These are phyloP conservation scores for Colletes collaris DNA, from an alignment of 2,888 invertebrate genomes.

Conservation along the genomic window DNA sequence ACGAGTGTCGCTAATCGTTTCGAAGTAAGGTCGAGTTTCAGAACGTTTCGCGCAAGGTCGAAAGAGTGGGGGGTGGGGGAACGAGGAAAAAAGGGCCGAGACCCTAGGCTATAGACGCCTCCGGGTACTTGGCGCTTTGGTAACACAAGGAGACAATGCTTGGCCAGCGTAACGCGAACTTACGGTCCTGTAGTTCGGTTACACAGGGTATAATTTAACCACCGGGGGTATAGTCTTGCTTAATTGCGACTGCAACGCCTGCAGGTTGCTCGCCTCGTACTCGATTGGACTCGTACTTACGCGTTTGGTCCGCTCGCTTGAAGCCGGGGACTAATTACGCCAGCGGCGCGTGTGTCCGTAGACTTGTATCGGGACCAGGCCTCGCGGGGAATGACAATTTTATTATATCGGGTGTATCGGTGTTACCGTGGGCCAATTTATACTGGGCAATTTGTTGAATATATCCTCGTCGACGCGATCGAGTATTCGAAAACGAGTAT, in stretches of 20 bases:
- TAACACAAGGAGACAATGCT: slow-evolving; percentile 80
- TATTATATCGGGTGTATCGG: background rate
- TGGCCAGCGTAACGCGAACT: slow-evolving; percentile 74
- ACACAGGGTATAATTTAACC: slow-evolving; percentile 74
- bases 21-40: slow-evolving; percentile 37
- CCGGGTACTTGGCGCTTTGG: slow-evolving; percentile 68
- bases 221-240: slow-evolving; percentile 60
- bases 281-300: slow-evolving; percentile 40
- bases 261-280: slow-evolving; percentile 46
- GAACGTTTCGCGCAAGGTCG: slow-evolving; percentile 33
- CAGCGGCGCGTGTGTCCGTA: background rate
- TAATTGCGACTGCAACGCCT: slow-evolving; percentile 64
- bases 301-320: slow-evolving; percentile 19
- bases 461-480: background rate
- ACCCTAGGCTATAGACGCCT: slow-evolving; percentile 12
- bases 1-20: slow-evolving; percentile 28
- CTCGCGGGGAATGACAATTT: background rate
- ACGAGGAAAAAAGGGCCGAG: slow-evolving; percentile 26
- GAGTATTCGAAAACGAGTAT: no score
- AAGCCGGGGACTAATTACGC: slow-evolving; percentile 28
- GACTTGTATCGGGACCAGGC: slow-evolving; percentile 11
- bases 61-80: background rate
- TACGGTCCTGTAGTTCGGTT: slow-evolving; percentile 74
- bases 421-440: background rate
- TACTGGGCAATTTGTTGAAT: background rate